phyloP scores from a whole-genome alignment of 2,113 vertebrate species.

The Sceloporus undulatus region DNA sequence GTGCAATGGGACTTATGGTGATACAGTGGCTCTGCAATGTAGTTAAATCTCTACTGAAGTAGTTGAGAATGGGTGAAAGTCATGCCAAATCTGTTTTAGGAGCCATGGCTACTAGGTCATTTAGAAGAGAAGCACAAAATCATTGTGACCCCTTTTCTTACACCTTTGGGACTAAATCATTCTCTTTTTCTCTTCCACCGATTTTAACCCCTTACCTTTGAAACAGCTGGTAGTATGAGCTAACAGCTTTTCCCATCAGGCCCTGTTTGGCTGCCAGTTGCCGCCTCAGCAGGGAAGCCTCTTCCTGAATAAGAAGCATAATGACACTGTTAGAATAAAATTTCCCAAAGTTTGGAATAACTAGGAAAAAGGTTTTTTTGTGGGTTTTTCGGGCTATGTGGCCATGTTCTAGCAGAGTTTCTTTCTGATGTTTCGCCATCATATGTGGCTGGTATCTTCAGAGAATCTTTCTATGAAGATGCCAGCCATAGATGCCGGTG shows the following conservation, averaged over 20 bases:
- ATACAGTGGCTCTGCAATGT: too few species aligned
- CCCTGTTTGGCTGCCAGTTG: conserved; percentile 77
- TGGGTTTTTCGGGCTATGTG: too few species aligned
- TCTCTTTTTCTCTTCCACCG: neutral
- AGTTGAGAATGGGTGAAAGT: neutral
- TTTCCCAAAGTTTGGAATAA: neutral
- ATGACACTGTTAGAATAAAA: neutral
- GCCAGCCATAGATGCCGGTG: too few species aligned
- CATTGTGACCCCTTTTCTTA: neutral
- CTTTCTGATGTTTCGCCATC: too few species aligned
- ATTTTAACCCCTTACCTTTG: conserved; percentile 79
- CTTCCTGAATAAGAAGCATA: conserved; percentile 78
- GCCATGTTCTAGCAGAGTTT: too few species aligned
- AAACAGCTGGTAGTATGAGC: conserved; percentile 78
- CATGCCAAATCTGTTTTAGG: neutral
- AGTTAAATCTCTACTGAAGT: too few species aligned
- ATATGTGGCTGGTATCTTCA: too few species aligned
- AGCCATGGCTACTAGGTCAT: too few species aligned
- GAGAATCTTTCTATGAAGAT: too few species aligned
- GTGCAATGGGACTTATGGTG: too few species aligned
- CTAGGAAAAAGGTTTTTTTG: neutral
- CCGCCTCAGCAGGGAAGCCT: conserved; percentile 81
- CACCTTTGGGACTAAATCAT: neutral
- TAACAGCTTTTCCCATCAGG: conserved; percentile 78
- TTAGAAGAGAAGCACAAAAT: neutral